phyloP scores from a whole-genome alignment of 2,113 vertebrate species.

The Malurus alboscapulatus region DNA sequence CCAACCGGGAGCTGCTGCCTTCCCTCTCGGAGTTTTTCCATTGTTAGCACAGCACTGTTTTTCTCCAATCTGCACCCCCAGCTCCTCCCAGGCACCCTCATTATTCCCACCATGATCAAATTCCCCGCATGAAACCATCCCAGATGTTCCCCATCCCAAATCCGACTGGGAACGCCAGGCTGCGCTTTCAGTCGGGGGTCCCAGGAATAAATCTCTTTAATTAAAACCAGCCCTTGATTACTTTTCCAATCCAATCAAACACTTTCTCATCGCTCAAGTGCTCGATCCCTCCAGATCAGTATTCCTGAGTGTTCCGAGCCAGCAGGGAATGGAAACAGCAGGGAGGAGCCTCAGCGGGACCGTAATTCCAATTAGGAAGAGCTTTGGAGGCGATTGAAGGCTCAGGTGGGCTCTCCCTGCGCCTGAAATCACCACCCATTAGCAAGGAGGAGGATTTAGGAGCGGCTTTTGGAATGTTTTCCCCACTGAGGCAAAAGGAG shows the following conservation, averaged over 20 bases:
- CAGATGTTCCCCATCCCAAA: background rate
- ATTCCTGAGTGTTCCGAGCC: background rate
- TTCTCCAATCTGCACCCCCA: background rate
- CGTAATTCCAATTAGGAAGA: background rate
- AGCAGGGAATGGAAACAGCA: background rate
- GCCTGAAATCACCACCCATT: background rate
- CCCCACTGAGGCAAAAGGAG: background rate
- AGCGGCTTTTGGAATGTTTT: background rate
- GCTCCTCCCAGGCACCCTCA: background rate
- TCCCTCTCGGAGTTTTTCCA: background rate
- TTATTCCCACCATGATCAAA: background rate
- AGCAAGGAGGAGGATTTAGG: background rate
- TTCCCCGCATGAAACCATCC: background rate
- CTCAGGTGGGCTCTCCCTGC: background rate
- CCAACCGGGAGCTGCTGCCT: background rate
- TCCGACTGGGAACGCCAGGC: background rate
- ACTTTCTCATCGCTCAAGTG: background rate
- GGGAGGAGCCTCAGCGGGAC: background rate
- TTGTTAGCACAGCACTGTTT: accelerated
- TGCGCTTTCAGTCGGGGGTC: background rate
- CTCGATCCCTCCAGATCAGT: background rate
- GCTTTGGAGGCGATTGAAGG: background rate
- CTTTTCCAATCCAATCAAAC: background rate
- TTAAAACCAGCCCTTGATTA: background rate
- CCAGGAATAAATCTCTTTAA: background rate